phyloP scores from a whole-genome alignment of 37 sponge, comb jelly and placozoan genomes.

The Agelas oroides region DNA sequence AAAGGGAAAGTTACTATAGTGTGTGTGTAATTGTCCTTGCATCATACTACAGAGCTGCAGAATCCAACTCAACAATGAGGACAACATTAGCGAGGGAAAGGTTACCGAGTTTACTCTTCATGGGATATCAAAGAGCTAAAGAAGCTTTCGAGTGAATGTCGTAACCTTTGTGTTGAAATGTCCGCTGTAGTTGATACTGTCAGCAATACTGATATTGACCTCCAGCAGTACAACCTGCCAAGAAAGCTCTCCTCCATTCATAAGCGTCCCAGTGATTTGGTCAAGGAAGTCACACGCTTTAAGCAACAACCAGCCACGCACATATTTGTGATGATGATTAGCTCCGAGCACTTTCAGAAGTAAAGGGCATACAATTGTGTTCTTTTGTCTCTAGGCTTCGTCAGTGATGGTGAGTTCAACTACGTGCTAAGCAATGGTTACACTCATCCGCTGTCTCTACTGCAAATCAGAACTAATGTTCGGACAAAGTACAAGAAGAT shows the following conservation, averaged over 20 bases:
- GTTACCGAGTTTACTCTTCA: constrained; percentile 1
- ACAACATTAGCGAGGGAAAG: no score
- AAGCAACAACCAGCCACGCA: constrained; percentile 31
- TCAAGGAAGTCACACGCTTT: not conserved
- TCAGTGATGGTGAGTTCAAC: constrained; percentile 6
- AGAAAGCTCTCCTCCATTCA: constrained; percentile 2
- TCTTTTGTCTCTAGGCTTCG: constrained; percentile 8
- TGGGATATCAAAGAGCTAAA: constrained; percentile 24
- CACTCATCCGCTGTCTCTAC: constrained; percentile 27
- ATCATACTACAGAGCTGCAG: no score
- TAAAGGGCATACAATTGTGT: not conserved
- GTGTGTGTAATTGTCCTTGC: no score
- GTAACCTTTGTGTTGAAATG: not conserved
- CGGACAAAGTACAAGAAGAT: constrained; percentile 4
- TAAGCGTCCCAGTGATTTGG: not conserved
- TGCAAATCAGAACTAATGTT: constrained; percentile 16
- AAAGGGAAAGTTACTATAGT: no score
- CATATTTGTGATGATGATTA: constrained; percentile 41
- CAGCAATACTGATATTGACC: not conserved
- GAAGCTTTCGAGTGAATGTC: not conserved
- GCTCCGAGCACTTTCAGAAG: constrained; percentile 4
- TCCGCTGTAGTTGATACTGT: not conserved
- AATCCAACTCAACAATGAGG: no score
- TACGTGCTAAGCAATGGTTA: constrained; percentile 17
- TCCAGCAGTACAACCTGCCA: constrained; percentile 7